Evolutionary conservation across 1,140 invertebrate genomes (phyloP), one percentile per base, ranked within the genome.

Genomic region (Drosophila ogumai): DNA sequence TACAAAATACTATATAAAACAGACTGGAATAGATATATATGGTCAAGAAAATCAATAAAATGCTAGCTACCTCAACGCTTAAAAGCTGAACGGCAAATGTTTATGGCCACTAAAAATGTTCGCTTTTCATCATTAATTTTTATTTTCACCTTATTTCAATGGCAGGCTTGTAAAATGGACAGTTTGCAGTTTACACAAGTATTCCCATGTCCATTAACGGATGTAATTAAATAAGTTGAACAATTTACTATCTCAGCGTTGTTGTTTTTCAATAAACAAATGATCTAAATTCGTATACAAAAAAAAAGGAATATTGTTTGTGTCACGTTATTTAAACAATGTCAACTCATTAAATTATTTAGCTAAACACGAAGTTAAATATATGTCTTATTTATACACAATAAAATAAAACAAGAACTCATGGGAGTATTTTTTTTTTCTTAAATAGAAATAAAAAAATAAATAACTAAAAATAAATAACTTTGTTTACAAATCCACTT

Each of bases 81-180:
- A 38, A 41, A 6, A 8, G 44, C 44, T 47, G 1, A 28, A 1
- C 22, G 13, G 9, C 25, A 12, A 9, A 17, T 50, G 9, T 50
- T 50, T 50, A 50, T 32, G 47, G 28, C 15, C 47, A 17, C n/a
- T 31, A 50, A 50, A 17, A 50, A 17, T 31, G 28, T 50, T 32
- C 6, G n/a, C 6, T 32, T 50, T 31, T 50, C 10, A 32, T 32
- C 47, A 32, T 50, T 17, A 32, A 32, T 17, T 50, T 31, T 17
- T 32, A 32, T 50, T 32, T 50, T 17, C 28, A 31, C 28, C 32
- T 12, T 50, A 31, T 17, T 10, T 4, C 2, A 28, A 28, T 4
- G 1, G 25, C 25, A 10, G 8, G 8, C 15, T 5, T 31, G n/a
- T 25, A 31, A 31, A n/a, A 50, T 3, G 17, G 28, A 0, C 7